Evolutionary conservation across 2,113 vertebrate genomes (phyloP), one percentile per base, ranked within the genome.

Genomic region (Tetraodon nigroviridis): DNA sequence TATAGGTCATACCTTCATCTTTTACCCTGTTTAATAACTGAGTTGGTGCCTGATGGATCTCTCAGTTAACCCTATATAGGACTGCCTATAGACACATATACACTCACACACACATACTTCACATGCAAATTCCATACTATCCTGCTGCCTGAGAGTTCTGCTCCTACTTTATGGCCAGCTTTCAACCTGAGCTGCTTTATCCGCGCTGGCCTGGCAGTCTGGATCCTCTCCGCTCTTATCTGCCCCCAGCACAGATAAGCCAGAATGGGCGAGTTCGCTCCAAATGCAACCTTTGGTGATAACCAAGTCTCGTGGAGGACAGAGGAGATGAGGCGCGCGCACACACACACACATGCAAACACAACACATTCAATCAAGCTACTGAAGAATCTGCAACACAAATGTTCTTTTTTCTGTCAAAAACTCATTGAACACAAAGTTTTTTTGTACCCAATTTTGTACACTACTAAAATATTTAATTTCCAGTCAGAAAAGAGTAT

Each of bases 151-250:
- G 56, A 82, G 76, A 55, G 68, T 72, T 75, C 61, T 60, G 69
- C 75, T 62, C 59, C 73, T 76, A 60, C 61, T 58, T 64, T 68
- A 67, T 68, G 80, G 78, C 72, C 62, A n/a, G 55, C 69, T 77
- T 78, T 83, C 81, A 84, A 67, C 67, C 73, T 69, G 69, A 81
- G 73, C 64, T 77, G 55, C 70, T 75, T 79, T 75, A 83, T 85
- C 77, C 73, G 58, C 40, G 66, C 70, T 81, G 76, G 75, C 81
- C 75, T 78, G 65, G 69, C 80, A 75, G 77, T 74, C 61, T 58
- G 63, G 67, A 70, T 83, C 70, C 78, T 67, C 68, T 76, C 64
- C 51, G 72, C 78, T 76, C 77, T 86, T 84, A 87, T 88, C 84
- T 58, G 71, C 61, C 75, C 69, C 58, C 71, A 75, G 55, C 75